These are phyloP conservation scores for Hyppa rectilinea DNA, from an alignment of 2,888 invertebrate species.

Conservation along the genomic window DNA sequence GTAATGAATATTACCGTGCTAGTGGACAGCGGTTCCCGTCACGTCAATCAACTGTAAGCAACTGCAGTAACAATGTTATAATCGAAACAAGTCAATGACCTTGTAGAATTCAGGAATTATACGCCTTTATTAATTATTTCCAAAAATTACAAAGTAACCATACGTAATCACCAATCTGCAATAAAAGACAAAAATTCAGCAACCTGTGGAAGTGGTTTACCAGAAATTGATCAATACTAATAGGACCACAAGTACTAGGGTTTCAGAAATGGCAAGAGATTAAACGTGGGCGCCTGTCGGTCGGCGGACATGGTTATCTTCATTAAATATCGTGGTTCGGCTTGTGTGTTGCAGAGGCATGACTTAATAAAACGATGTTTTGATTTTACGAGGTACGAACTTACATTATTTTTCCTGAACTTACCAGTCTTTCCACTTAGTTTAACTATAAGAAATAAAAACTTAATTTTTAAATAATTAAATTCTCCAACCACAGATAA, in stretches of 20 bases:
- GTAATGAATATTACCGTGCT: too few relatives aligned
- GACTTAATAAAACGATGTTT: neutral
- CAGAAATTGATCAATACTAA: constrained; percentile 57
- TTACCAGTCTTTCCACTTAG: neutral
- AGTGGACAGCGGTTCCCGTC: neutral
- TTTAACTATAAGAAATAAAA: neutral
- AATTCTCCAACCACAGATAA: constrained; percentile 44
- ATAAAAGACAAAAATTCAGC: constrained; percentile 4
- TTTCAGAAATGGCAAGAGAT: constrained; percentile 35
- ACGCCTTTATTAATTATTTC: neutral
- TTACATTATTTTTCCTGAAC: neutral
- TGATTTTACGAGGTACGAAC: too few relatives aligned
- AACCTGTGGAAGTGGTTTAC: constrained; percentile 16
- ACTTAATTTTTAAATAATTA: neutral
- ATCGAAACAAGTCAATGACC: neutral
- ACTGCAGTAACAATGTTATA: neutral
- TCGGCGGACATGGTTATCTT: neutral
- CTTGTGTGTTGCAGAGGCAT: neutral
- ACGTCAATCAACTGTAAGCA: neutral
- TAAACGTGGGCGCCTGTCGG: constrained; percentile 27
- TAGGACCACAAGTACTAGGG: constrained; percentile 56
- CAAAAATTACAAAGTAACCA: neutral
- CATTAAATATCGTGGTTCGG: neutral
- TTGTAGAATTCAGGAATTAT: neutral
- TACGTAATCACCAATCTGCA: neutral